Percentiles rank a stretch among this genome's conserved stretches.
Evolutionary conservation across 2,797 vertebrate species (phyloP).

Genomic region (Toxotes lorentzi): DNA sequence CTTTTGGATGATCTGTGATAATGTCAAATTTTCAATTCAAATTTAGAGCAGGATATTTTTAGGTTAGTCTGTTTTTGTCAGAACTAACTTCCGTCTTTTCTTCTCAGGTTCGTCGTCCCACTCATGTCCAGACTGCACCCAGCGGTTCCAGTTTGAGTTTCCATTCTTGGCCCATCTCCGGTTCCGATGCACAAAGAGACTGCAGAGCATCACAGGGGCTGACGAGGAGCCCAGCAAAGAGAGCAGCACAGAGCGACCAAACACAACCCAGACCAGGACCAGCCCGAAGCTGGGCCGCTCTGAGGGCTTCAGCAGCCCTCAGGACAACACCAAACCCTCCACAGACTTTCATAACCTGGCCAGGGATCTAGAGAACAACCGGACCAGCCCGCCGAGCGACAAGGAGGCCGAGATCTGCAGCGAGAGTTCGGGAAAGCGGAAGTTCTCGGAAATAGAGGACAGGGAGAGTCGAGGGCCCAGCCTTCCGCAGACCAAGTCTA

Average conservation of each 20-base stretch:
- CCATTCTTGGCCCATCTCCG: conserved; percentile 93
- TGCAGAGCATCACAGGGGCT: conserved; percentile 82
- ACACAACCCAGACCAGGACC: conserved; percentile 67
- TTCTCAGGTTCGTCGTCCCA: conserved; percentile 87
- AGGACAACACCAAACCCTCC: conserved; percentile 89
- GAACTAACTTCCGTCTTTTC: neutral
- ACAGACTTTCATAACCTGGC: conserved; percentile 98
- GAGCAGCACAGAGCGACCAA: conserved; percentile 64
- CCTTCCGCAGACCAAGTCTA: conserved; percentile 85
- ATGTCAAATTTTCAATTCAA: neutral
- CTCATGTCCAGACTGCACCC: conserved; percentile 93
- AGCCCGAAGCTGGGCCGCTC: conserved; percentile 84
- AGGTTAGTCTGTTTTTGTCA: neutral
- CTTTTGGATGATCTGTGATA: neutral
- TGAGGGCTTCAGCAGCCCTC: conserved; percentile 75
- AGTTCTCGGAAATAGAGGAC: conserved; percentile 86
- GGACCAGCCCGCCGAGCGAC: conserved; percentile 84
- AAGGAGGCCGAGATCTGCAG: conserved; percentile 89
- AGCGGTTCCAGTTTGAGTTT: conserved; percentile 96
- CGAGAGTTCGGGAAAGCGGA: conserved; percentile 88
- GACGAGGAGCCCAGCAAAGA: conserved; percentile 84
- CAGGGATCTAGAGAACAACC: conserved; percentile 92
- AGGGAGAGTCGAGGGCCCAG: conserved; percentile 66
- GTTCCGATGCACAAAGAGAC: conserved; percentile 95
- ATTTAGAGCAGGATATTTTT: neutral